Evolutionary conservation across 2,113 vertebrate species (phyloP), one percentile per base, ranked within the genome.

Genomic region (Stigmatopora nigra): DNA sequence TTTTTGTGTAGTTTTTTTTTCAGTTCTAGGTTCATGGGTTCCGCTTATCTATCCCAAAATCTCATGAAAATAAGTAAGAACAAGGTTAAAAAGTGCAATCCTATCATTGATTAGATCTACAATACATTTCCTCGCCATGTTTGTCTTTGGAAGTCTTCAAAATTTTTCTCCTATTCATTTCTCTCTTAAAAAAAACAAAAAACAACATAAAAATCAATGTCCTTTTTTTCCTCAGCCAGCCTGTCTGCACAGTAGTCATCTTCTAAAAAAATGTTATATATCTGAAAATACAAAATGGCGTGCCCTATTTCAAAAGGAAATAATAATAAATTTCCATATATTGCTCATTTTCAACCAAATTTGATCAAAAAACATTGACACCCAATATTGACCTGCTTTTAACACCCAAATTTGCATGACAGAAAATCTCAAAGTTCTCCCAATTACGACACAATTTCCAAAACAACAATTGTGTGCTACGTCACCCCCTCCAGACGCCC

Each of bases 101-200:
- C 68, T 80, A 75, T 84, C 74, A 60, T 69, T 17, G 51, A 75
- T 67, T 69, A 61, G 55, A 87, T 87, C 85, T 81, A 46, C 73
- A 81, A 68, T 73, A 67, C 69, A 76, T 84, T 85, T 78, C 59
- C 68, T 79, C 69, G 76, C 63, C 19, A 25, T 82, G 75, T 89
- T 84, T 86, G 84, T 81, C 72, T 86, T 81, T 71, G 64, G 67
- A 79, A 64, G 65, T 65, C 67, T 61, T 49, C 77, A 74, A 76
- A 77, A 65, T 71, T 59, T 70, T 57, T 52, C 45, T 13, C 55
- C 19, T 63, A 49, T 71, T 65, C 62, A 65, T 75, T 67, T 22
- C 35, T 5, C 4, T 36, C 63, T 25, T 22, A 1, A 4, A 22
- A 53, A 53, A 53, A 55, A 5, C 25, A 55, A 13, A 53, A 19